These are phyloP conservation scores for Rhea americana DNA, from an alignment of 2,113 vertebrate species.

Conservation along the genomic window DNA sequence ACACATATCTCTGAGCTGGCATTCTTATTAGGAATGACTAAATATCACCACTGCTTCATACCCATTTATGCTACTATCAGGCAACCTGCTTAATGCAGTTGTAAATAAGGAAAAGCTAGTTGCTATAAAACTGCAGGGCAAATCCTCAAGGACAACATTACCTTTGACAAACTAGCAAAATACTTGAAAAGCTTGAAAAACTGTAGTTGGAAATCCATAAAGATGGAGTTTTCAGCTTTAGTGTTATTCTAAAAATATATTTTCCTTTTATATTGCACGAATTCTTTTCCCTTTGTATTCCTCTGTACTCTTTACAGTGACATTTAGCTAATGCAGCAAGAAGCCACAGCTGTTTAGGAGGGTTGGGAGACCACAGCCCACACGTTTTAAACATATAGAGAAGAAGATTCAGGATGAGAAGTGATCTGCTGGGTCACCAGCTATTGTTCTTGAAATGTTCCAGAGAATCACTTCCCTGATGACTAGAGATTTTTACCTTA, in stretches of 20 bases:
- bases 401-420: background rate
- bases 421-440: background rate
- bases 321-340: slow-evolving; percentile 44
- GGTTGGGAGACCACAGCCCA: background rate
- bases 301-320: slow-evolving; percentile 17
- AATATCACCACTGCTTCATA: slow-evolving; percentile 36
- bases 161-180: slow-evolving; percentile 45
- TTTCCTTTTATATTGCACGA: background rate
- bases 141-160: slow-evolving; percentile 55
- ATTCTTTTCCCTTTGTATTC: background rate
- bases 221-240: background rate
- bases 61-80: slow-evolving; percentile 35
- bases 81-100: slow-evolving; percentile 21
- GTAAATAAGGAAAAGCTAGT: slow-evolving; percentile 53
- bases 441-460: slow-evolving; percentile 14
- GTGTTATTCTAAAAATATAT: slow-evolving; percentile 2
- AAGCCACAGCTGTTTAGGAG: slow-evolving; percentile 24
- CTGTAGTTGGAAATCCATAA: slow-evolving; percentile 22
- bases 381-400: background rate
- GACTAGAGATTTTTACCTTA: background rate
- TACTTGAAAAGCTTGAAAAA: slow-evolving; percentile 45
- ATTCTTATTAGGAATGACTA: slow-evolving; percentile 59
- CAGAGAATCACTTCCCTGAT: slow-evolving; percentile 34
- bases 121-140: slow-evolving; percentile 42
- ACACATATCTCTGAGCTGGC: background rate